Percentiles rank a stretch among this genome's conserved stretches.
Conservation (phyloP, 2,888 invertebrate species). For the Eilema sororculum region DNA sequence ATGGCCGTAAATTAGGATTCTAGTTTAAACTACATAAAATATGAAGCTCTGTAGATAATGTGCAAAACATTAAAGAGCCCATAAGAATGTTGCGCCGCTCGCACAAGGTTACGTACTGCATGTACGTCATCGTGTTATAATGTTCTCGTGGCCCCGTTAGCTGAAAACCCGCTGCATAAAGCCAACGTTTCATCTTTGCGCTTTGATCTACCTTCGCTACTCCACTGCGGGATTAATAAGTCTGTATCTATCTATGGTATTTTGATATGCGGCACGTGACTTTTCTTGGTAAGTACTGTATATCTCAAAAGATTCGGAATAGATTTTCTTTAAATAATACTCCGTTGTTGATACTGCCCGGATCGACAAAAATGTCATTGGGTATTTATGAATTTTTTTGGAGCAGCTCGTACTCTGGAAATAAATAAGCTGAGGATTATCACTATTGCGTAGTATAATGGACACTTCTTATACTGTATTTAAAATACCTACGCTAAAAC, state of each 20-base stretch:
- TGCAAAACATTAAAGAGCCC: conserved; percentile 14
- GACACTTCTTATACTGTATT: too few relatives aligned
- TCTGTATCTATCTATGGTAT: conserved; percentile 32
- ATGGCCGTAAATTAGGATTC: neutral
- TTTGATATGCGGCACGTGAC: conserved; percentile 4
- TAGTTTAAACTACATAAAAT: conserved; percentile 6
- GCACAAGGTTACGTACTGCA: conserved; percentile 19
- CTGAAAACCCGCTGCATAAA: conserved; percentile 40
- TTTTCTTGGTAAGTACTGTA: neutral
- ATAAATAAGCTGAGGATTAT: neutral
- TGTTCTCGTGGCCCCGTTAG: conserved; percentile 47
- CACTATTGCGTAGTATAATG: neutral
- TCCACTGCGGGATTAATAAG: conserved; percentile 50
- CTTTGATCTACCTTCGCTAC: conserved; percentile 51
- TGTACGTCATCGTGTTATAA: conserved; percentile 21
- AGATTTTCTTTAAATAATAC: neutral
- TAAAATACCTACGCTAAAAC: too few relatives aligned
- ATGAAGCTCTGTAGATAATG: conserved; percentile 6
- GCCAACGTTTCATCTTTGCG: conserved; percentile 53
- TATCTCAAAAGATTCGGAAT: neutral
- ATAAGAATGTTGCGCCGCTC: conserved; percentile 15
- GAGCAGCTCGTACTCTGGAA: neutral
- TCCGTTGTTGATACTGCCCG: neutral
- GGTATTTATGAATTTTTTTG: neutral
- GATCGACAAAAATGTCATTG: neutral